Conservation (phyloP, 1,140 invertebrate species). For the Drosophila bocki region DNA sequence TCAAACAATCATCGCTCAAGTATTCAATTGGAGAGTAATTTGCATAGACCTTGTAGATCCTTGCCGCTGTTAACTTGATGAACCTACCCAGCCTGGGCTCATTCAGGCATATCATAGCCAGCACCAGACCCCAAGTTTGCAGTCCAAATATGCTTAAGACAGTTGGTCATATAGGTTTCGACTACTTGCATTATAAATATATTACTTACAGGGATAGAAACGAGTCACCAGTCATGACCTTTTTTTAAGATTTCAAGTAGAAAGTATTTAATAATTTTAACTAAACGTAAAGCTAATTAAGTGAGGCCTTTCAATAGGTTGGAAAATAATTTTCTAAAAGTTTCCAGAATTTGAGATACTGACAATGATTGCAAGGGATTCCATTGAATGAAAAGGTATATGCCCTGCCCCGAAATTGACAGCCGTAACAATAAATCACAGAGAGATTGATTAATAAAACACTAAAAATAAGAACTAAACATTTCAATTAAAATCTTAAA, state of each 20-base stretch:
- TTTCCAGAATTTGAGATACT: background rate
- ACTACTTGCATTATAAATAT: background rate
- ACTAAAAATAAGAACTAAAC: constrained; percentile 1
- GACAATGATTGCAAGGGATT: background rate
- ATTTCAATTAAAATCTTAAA: background rate
- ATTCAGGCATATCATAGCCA: background rate
- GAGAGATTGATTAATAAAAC: constrained; percentile 5
- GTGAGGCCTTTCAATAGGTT: background rate
- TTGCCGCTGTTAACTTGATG: background rate
- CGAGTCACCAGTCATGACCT: background rate
- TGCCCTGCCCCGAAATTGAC: background rate
- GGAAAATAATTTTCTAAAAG: background rate
- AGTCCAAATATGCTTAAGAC: constrained; percentile 2
- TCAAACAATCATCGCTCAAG: constrained; percentile 1
- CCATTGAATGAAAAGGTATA: background rate
- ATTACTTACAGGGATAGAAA: constrained; percentile 25
- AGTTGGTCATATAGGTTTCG: background rate
- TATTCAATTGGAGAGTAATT: constrained; percentile 41
- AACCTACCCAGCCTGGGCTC: background rate
- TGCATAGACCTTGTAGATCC: background rate
- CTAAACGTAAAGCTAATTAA: background rate
- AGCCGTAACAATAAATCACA: constrained; percentile 7
- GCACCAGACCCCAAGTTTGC: background rate
- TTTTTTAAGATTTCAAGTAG: background rate
- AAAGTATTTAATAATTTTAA: no score